Base-by-base conservation (phyloP, 2,888 invertebrate species). In the Calliphora vomitoria region DNA sequence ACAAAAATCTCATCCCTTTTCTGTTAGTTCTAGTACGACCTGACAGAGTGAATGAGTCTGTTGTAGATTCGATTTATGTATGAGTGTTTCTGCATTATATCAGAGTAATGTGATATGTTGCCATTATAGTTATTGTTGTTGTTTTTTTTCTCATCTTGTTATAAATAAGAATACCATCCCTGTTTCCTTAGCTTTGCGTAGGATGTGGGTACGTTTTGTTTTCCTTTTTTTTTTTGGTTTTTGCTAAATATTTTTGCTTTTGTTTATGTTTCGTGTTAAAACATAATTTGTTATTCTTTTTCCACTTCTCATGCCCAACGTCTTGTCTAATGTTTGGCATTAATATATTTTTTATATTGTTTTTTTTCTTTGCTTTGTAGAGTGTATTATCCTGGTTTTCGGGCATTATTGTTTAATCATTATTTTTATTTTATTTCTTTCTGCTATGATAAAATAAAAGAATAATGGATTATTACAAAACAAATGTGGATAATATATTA, bases 231-330 rank as follows among this genome's bases (percentile, higher is more conserved):
- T 41, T 76, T 66, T 58, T 71, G 55, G 47, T 66, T 25, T 69
- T 25, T 41, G 66, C 71, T 76, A 50, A 85, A 79, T 80, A 66
- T 38, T 84, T 60, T 82, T 81, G 78, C 41, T 71, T 78, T 74
- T 86, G 72, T 87, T 87, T 79, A 79, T 69, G 85, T 85, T 87
- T 87, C 87, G 87, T 87, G 87, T 82, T 87, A 82, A 87, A 87
- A 75, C 87, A 85, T 87, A 87, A 87, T 87, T 87, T 87, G 85
- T 87, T 87, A 87, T 87, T 44, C 50, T 69, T 75, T 74, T 25
- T 44, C 47, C 31, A 60, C 58, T 44, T 69, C 18, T 60, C 58
- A 20, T 74, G 11, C 20, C 72, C 74, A 60, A 64, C 72, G 62
- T 79, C 58, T 69, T 84, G 71, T 82, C 84, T 87, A 84, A 84